These are phyloP conservation scores for Spondyliosoma cantharus DNA, from an alignment of 2,797 vertebrate genomes.

Conservation along the genomic window DNA sequence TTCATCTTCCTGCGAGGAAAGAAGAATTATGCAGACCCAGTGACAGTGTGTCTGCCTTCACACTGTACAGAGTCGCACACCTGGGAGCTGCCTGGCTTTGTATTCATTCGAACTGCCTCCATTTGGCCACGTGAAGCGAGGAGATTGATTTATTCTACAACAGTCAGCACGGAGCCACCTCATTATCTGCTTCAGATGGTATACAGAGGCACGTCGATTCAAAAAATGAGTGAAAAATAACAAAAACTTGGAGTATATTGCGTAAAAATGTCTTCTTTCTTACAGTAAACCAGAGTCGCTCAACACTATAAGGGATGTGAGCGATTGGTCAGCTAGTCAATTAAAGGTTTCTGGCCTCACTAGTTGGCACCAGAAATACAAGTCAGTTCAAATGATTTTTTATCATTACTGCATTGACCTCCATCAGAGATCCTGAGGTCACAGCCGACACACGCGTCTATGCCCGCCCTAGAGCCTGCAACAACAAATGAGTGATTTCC, in stretches of 20 bases:
- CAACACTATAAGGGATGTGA: too few species aligned
- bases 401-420: too few species aligned
- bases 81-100: conserved; percentile 10
- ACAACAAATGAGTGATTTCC: too few species aligned
- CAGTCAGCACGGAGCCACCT: not conserved
- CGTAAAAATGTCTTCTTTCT: not conserved
- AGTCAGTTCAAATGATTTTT: too few species aligned
- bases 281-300: not conserved
- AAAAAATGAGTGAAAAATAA: not conserved
- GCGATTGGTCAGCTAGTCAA: too few species aligned
- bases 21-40: conserved; percentile 29
- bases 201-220: not conserved
- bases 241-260: not conserved
- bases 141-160: conserved; percentile 39
- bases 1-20: conserved; percentile 33
- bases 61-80: too few species aligned
- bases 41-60: conserved; percentile 24
- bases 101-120: conserved; percentile 23
- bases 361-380: too few species aligned
- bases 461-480: too few species aligned
- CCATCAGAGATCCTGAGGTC: too few species aligned
- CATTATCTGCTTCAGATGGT: conserved; percentile 15
- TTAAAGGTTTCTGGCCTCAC: too few species aligned
- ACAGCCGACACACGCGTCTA: too few species aligned
- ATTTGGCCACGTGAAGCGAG: conserved; percentile 8